Conservation (phyloP, 1,140 invertebrate genomes). For the Conus ventricosus region DNA sequence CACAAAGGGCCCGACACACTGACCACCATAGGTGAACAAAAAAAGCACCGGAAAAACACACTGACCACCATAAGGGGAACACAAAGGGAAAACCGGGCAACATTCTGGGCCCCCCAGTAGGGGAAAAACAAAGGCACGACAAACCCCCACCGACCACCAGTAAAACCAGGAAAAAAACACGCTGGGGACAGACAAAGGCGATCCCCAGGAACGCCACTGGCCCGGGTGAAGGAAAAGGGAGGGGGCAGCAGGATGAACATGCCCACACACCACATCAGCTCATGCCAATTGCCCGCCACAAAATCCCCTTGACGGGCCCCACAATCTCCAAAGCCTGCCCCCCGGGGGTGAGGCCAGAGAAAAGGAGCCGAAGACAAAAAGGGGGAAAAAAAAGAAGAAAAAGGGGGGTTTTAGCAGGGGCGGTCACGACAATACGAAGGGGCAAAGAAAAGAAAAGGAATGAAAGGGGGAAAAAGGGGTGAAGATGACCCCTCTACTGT, state of each 20-base stretch:
- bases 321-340: conserved; percentile 69
- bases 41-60: too few species aligned
- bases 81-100: too few species aligned
- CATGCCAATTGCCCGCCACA: conserved; percentile 82
- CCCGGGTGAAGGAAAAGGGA: conserved; percentile 81
- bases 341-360: neutral
- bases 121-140: too few species aligned
- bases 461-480: too few species aligned
- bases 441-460: too few species aligned
- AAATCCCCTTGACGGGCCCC: conserved; percentile 79
- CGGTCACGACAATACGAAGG: too few species aligned
- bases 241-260: conserved; percentile 80
- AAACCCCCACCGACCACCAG: conserved; percentile 48
- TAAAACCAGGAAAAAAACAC: conserved; percentile 83
- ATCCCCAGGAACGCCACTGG: conserved; percentile 85
- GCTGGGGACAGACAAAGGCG: conserved; percentile 85
- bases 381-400: too few species aligned
- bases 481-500: too few species aligned
- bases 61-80: neutral
- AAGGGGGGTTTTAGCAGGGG: too few species aligned
- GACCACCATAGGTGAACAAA: neutral
- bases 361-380: conserved; percentile 54
- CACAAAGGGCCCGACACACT: neutral
- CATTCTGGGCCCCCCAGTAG: too few species aligned
- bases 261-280: conserved; percentile 82